Evolutionary conservation across 2,797 vertebrate species (phyloP), one percentile per base, ranked within the genome.

Genomic region (Acrossocheilus fasciatus): DNA sequence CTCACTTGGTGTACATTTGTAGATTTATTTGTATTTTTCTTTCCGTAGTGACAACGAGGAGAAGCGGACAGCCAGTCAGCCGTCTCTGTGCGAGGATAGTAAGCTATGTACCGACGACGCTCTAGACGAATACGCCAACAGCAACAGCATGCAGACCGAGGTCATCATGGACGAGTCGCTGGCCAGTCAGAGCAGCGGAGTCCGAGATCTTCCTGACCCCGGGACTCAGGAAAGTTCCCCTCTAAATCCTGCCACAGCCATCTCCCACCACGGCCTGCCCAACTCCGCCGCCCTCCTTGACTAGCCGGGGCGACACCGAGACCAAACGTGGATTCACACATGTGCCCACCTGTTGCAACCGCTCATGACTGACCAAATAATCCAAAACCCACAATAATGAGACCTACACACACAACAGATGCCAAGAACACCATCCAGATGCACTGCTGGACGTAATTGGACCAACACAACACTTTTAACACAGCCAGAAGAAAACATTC

Each of bases 91-190:
- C 0, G 97, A 96, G 4, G 96, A 96, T 84, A 97, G 97, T 91
- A 98, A 97, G 90, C 92, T 96, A 93, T 95, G 96, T 89, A 95
- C 94, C 57, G 96, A 96, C 17, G 97, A 97, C 91, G 96, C 96
- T 94, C 93, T 98, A 90, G 97, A 97, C 0, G 95, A 96, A 81
- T 97, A 96, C 54, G 96, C 96, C 14, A 96, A 96, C 89, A 96
- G 97, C 88, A 97, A 96, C 45, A 97, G 95, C 36, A 92, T 96
- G 59, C 96, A 97, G 26, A 97, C 96, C 0, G 97, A 98, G 92
- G 96, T 97, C 93, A 97, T 97, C 54, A 94, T 98, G 86, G 97
- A 98, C 0, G 97, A 96, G 82, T 98, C 97, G 57, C 96, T 98
- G 94, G 96, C 94, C 59, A 97, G 97, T 92, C 97, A 98, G 93